phyloP scores from a whole-genome alignment of 2,797 vertebrate species.

The Pseudochromis fuscus region DNA sequence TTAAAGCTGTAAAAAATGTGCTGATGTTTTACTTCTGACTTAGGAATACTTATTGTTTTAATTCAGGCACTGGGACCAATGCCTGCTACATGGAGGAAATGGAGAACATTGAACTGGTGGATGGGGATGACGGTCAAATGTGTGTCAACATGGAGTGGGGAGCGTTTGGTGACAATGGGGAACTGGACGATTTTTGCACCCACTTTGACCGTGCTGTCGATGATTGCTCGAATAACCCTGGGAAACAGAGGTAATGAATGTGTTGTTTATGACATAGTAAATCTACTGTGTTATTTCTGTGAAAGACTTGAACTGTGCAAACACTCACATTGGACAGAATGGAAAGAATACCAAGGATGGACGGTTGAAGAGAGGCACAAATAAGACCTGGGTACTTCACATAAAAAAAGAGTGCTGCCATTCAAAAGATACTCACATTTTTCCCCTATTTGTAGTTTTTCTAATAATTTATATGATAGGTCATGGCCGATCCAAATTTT shows the following conservation, averaged over 20 bases:
- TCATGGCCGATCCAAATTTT: too few relatives aligned
- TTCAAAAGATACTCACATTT: too few relatives aligned
- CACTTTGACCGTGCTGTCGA: constrained; percentile 90
- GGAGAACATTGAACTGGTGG: constrained; percentile 92
- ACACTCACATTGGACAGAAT: not conserved
- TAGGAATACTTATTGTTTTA: not conserved
- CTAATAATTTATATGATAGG: too few relatives aligned
- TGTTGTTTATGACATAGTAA: not conserved
- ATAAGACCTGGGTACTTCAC: too few relatives aligned
- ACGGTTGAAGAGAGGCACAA: too few relatives aligned
- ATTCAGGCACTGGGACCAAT: constrained; percentile 92
- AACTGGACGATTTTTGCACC: constrained; percentile 91
- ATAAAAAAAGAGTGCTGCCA: too few relatives aligned
- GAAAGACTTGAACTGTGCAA: not conserved
- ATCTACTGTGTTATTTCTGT: not conserved
- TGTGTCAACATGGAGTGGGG: constrained; percentile 99
- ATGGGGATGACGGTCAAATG: constrained; percentile 92
- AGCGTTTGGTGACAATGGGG: constrained; percentile 91
- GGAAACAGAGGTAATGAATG: constrained; percentile 89
- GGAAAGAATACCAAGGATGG: not conserved
- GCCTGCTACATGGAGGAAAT: constrained; percentile 99
- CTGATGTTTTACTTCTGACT: not conserved
- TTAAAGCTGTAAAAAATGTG: not conserved
- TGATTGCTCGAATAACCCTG: constrained; percentile 87
- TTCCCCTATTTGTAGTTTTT: too few relatives aligned